Percentiles rank a stretch among this genome's conserved stretches.
phyloP scores from a whole-genome alignment of 2,888 invertebrate genomes.

The Allygus modestus region DNA sequence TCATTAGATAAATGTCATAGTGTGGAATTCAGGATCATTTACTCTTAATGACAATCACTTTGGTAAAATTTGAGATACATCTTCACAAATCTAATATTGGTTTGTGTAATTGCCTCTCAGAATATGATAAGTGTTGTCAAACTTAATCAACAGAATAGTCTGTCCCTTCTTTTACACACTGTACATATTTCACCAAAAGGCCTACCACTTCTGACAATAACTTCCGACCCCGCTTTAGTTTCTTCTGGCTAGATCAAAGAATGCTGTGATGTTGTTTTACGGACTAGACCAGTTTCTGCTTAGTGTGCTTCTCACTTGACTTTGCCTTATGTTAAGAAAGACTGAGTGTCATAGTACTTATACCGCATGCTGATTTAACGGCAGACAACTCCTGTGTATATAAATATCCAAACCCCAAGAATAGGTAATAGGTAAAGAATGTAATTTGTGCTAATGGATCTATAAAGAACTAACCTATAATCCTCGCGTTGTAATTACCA shows the following conservation, averaged over 20 bases:
- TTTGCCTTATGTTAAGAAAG: slow-evolving; percentile 57
- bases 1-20: neutral
- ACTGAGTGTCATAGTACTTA: slow-evolving; percentile 56
- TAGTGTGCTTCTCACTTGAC: slow-evolving; percentile 52
- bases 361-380: slow-evolving; percentile 36
- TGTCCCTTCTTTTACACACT: neutral
- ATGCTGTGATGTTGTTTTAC: slow-evolving; percentile 43
- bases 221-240: neutral
- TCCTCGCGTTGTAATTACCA: too few species aligned
- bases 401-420: neutral
- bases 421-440: slow-evolving; percentile 1
- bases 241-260: slow-evolving; percentile 28
- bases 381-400: neutral
- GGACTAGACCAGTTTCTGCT: slow-evolving; percentile 32
- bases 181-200: slow-evolving; percentile 35
- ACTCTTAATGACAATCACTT: neutral
- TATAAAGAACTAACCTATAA: too few species aligned
- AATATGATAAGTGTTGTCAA: neutral
- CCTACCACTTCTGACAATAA: slow-evolving; percentile 43
- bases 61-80: neutral
- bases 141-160: neutral
- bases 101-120: too few species aligned
- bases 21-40: neutral
- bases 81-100: too few species aligned
- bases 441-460: neutral